Base-by-base conservation (phyloP, 1,140 invertebrate species). In the Drosophila leontia region DNA sequence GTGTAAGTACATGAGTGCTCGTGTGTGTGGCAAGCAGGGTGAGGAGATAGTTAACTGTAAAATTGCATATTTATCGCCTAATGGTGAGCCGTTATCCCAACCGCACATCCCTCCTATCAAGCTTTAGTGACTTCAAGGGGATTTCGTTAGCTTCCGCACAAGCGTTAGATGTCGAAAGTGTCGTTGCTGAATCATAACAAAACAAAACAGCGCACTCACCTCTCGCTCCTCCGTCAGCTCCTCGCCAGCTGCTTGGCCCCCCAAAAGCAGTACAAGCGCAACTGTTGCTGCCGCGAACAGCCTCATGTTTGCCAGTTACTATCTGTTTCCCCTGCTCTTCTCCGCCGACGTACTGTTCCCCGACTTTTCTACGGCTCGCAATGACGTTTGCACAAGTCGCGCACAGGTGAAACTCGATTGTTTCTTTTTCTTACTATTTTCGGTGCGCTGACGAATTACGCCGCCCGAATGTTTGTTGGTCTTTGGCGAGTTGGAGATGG, bases 251-350 rank as follows among this genome's bases (percentile, higher is more conserved):
- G 72, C 82, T 77, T 87, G 80, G 57, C 78, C 42, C 45, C 78
- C 47, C 45, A 78, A 48, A 47, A 91, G 48, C 75, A 91, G 55
- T 59, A 91, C 19, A 26, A 82, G 75, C 69, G 85, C 87, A 91
- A 91, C 85, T 90, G 84, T 91, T 91, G 88, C 80, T 91, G 84
- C 78, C 62, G 71, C 78, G 42, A 74, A 87, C 84, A 91, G 71
- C 75, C 83, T 91, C 82, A 84, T 84, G 32, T 65, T 90, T 45
- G 45, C 35, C 32, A 64, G 42, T 37, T 45, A 37, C 26, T 37
- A 29, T 48, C 17, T 11, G 26, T 29, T 7, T 11, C 11, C 19
- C 13, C 8, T 11, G 19, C 3, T 37, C 15, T 41, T 0, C 11
- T 39, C 12, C 53, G 26, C n/a, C 11, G 13, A 7, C 39, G 32